Conservation (phyloP, 1,140 invertebrate species). For the Leptestheria dahalacensis region DNA sequence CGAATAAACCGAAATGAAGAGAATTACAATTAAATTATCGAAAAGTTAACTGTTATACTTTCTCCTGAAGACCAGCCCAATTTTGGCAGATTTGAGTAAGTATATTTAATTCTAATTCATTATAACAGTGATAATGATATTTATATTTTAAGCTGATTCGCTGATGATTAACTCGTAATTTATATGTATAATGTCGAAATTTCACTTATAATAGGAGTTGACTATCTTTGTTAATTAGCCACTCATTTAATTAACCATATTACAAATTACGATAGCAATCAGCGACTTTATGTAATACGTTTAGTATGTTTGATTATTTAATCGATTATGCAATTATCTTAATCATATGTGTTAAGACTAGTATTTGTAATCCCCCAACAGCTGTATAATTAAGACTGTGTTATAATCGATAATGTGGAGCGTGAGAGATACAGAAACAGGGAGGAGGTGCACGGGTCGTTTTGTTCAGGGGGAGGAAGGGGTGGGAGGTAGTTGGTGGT, state of each 20-base stretch:
- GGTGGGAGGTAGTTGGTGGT: background rate
- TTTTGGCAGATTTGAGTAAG: too few relatives aligned
- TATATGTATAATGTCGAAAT: background rate
- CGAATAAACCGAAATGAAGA: too few relatives aligned
- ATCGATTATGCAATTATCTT: too few relatives aligned
- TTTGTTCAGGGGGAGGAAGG: background rate
- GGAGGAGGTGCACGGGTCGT: background rate
- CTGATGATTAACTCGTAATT: background rate
- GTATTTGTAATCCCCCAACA: too few relatives aligned
- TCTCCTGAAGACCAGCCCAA: too few relatives aligned
- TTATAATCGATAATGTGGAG: background rate
- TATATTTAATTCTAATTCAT: too few relatives aligned
- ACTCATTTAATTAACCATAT: background rate
- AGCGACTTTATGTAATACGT: background rate
- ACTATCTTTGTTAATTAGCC: background rate
- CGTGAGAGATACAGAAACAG: background rate
- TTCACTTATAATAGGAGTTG: background rate
- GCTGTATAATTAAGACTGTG: too few relatives aligned
- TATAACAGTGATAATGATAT: background rate
- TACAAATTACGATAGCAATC: background rate
- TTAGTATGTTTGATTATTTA: background rate
- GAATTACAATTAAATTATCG: too few relatives aligned
- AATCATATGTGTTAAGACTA: too few relatives aligned
- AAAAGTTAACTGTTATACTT: too few relatives aligned
- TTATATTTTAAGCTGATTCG: background rate